Conservation (phyloP, 2,797 vertebrate species). For the Pseudochirops corinnae region DNA sequence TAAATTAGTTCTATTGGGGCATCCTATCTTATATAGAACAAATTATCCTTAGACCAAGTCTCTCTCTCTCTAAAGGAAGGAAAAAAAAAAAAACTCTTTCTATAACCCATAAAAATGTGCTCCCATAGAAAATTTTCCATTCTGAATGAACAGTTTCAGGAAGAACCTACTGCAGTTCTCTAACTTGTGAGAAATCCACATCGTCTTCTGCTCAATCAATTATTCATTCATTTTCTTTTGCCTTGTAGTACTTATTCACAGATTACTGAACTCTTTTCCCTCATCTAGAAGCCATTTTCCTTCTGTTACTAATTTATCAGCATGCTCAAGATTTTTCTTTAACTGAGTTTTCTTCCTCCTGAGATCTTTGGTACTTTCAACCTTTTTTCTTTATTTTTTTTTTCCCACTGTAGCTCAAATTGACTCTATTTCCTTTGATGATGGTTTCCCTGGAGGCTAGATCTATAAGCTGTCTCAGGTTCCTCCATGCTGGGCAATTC, state of each 20-base stretch:
- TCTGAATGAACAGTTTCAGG: slow-evolving; percentile 22
- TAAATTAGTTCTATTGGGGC: not conserved
- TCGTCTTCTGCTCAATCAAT: not conserved
- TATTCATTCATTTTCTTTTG: not conserved
- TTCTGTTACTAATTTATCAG: not conserved
- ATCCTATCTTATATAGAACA: not conserved
- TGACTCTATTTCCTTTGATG: not conserved
- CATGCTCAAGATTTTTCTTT: not conserved
- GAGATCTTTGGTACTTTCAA: not conserved
- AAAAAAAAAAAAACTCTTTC: slow-evolving; percentile 16
- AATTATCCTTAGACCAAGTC: not conserved
- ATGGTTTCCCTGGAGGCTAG: not conserved
- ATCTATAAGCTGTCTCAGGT: not conserved
- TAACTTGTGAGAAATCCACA: not conserved
- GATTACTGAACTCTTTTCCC: not conserved
- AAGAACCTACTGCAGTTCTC: not conserved
- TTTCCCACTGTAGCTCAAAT: not conserved
- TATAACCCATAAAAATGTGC: slow-evolving; percentile 4
- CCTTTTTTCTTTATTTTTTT: not conserved
- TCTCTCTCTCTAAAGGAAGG: not conserved
- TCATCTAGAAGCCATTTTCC: not conserved
- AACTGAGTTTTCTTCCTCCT: not conserved
- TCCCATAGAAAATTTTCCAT: not conserved
- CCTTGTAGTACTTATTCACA: not conserved
- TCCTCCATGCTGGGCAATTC: not conserved